A percentile compares a stretch with the other conserved stretches of the same genome.
These are phyloP conservation scores for Brachionus manjavacas DNA, from an alignment of 1,140 invertebrate genomes.

Conservation along the genomic window DNA sequence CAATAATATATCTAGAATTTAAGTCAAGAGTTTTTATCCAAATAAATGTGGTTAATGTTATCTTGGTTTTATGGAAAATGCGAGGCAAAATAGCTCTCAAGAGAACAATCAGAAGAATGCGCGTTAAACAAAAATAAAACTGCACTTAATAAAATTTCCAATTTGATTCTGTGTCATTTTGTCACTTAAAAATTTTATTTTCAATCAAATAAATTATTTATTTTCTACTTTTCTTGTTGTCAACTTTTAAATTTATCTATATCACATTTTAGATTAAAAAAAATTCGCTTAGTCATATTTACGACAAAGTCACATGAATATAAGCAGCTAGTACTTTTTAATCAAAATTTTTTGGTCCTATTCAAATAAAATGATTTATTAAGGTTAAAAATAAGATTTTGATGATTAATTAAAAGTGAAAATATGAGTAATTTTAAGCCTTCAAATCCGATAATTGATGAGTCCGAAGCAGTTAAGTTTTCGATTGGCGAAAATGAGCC, in stretches of 20 bases:
- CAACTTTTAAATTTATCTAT: background rate
- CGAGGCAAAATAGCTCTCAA: background rate
- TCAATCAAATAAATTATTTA: background rate
- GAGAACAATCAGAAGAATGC: background rate
- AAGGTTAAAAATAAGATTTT: background rate
- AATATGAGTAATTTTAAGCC: background rate
- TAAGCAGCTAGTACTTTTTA: background rate
- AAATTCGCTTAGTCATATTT: background rate
- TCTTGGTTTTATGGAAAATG: background rate
- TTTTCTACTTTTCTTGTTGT: background rate
- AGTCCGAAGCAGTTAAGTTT: conserved; percentile 17
- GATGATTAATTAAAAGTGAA: background rate
- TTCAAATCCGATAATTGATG: background rate
- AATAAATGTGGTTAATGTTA: background rate
- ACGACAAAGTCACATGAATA: background rate
- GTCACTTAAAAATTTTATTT: background rate
- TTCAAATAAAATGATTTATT: background rate
- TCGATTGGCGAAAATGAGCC: conserved; percentile 13
- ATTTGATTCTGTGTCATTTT: background rate
- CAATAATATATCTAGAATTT: background rate
- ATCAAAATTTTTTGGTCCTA: background rate
- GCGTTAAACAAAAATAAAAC: background rate
- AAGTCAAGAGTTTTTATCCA: background rate
- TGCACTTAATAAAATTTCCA: background rate
- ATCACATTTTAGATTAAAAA: background rate